Percentiles rank a stretch among this genome's conserved stretches.
These are phyloP conservation scores for Pterostichus niger DNA, from an alignment of 2,888 invertebrate genomes.

Conservation along the genomic window DNA sequence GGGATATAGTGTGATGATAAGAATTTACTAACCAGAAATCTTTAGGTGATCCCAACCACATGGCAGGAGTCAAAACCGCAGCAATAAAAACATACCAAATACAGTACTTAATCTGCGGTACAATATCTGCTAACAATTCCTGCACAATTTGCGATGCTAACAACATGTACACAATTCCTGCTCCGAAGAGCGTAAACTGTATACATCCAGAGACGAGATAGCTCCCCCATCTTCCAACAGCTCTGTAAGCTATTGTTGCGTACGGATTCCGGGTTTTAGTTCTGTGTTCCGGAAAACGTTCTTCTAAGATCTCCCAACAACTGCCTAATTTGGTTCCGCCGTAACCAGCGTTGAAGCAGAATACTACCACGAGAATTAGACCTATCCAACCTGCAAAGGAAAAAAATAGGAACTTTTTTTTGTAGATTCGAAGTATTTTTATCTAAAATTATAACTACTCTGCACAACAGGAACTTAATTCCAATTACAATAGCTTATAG, in stretches of 20 bases:
- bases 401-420: not conserved
- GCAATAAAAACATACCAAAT: constrained; percentile 83
- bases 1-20: too few species aligned
- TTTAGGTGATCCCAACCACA: constrained; percentile 85
- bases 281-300: constrained; percentile 82
- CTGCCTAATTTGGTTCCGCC: constrained; percentile 84
- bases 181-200: constrained; percentile 84
- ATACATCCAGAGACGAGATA: constrained; percentile 82
- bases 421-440: too few species aligned
- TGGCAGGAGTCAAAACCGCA: constrained; percentile 80
- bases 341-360: constrained; percentile 82
- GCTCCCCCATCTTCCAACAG: constrained; percentile 82
- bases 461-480: too few species aligned
- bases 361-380: constrained; percentile 80
- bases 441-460: not conserved
- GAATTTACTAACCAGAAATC: constrained; percentile 84
- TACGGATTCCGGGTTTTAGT: constrained; percentile 83
- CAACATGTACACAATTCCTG: constrained; percentile 83
- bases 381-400: constrained; percentile 82
- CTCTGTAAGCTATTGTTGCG: constrained; percentile 83
- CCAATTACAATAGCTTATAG: too few species aligned
- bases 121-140: constrained; percentile 78
- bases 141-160: constrained; percentile 84
- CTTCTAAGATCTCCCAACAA: constrained; percentile 86
- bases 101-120: constrained; percentile 81